Conservation (phyloP, 2,888 invertebrate genomes). For the Autographa gamma region DNA sequence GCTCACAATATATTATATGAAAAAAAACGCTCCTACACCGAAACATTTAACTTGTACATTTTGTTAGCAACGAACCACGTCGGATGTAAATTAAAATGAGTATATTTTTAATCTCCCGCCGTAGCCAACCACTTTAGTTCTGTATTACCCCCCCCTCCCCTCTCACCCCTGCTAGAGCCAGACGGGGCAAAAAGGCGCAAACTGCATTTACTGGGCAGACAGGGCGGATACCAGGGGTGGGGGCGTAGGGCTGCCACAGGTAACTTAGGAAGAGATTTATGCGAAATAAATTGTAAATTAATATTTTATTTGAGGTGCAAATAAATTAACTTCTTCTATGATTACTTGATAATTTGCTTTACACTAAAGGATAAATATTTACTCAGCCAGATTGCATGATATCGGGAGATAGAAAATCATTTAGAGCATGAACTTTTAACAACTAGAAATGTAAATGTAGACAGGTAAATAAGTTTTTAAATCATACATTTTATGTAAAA, state of each 20-base stretch:
- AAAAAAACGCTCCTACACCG: not conserved
- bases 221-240: conserved; percentile 24
- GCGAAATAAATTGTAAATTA: not conserved
- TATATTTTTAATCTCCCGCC: conserved; percentile 27
- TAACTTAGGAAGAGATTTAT: not conserved
- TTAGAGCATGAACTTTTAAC: too few species aligned
- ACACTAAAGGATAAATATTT: too few species aligned
- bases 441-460: too few species aligned
- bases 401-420: too few species aligned
- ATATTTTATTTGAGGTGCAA: too few species aligned
- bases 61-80: conserved; percentile 37
- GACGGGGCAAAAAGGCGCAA: conserved; percentile 43
- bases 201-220: conserved; percentile 54
- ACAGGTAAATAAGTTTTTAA: too few species aligned
- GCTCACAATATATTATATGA: not conserved
- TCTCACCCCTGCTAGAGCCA: conserved; percentile 2
- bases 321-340: too few species aligned
- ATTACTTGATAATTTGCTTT: too few species aligned
- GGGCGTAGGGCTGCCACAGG: conserved; percentile 29
- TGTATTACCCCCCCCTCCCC: conserved; percentile 12
- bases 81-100: conserved; percentile 54
- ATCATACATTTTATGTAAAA: too few species aligned
- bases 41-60: not conserved
- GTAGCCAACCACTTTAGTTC: conserved; percentile 31
- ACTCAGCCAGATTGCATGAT: too few species aligned